Evolutionary conservation across 2,888 invertebrate genomes (phyloP).

Genomic region (Notodonta dromedarius): DNA sequence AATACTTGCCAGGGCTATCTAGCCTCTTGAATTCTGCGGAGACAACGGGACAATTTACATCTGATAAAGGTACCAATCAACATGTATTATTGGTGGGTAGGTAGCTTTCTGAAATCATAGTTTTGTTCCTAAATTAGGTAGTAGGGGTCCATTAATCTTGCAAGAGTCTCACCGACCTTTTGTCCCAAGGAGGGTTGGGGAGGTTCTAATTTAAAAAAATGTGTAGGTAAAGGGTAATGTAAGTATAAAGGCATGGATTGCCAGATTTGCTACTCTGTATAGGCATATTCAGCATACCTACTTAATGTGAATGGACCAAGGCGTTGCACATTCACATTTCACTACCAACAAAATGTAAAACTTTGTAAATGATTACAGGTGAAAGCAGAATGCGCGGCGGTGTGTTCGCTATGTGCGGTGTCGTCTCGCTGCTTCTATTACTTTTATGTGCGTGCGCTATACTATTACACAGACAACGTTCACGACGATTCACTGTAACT

Average conservation of each 20-base stretch:
- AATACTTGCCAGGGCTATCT: constrained; percentile 69
- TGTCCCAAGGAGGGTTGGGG: too few species aligned
- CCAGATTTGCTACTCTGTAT: too few species aligned
- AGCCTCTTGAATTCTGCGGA: constrained; percentile 47
- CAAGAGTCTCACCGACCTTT: too few species aligned
- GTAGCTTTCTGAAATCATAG: background rate
- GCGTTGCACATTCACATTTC: too few species aligned
- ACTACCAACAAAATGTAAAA: background rate
- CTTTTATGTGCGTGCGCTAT: constrained; percentile 80
- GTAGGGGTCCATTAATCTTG: too few species aligned
- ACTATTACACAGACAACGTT: constrained; percentile 69
- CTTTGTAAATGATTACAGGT: constrained; percentile 49
- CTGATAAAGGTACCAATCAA: constrained; percentile 50
- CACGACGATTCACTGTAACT: constrained; percentile 51
- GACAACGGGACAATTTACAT: constrained; percentile 59
- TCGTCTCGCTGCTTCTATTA: constrained; percentile 76
- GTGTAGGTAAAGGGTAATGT: too few species aligned
- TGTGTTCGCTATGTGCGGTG: constrained; percentile 84
- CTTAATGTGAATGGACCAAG: too few species aligned
- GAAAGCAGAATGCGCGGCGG: constrained; percentile 83
- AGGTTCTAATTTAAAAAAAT: too few species aligned
- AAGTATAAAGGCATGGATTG: too few species aligned
- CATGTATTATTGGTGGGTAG: background rate
- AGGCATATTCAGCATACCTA: too few species aligned
- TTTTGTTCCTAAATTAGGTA: too few species aligned